Percentiles rank a stretch among this genome's conserved stretches.
phyloP scores from a whole-genome alignment of 2,888 invertebrate genomes.

The Perizoma affinitatum region DNA sequence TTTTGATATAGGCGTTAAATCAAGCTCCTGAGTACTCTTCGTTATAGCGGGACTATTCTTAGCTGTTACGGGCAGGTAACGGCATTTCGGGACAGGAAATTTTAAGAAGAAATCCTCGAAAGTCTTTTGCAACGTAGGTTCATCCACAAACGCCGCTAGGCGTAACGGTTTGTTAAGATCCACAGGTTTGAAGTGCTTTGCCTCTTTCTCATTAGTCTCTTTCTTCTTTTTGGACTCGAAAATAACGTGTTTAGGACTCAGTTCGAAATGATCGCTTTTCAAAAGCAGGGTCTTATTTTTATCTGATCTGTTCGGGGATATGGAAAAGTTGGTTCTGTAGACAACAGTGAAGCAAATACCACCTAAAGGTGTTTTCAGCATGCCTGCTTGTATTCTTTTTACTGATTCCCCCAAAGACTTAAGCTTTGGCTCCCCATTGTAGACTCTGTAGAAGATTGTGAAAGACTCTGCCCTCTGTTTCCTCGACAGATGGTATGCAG shows the following conservation, averaged over 20 bases:
- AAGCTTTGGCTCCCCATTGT: slow-evolving; percentile 90
- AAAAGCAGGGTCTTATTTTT: slow-evolving; percentile 89
- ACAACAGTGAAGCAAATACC: slow-evolving; percentile 92
- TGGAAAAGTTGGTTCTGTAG: slow-evolving; percentile 96
- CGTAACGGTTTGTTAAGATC: slow-evolving; percentile 89
- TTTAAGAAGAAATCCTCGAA: slow-evolving; percentile 68
- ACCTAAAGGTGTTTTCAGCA: slow-evolving; percentile 94
- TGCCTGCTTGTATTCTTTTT: slow-evolving; percentile 92
- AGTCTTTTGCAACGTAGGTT: slow-evolving; percentile 59
- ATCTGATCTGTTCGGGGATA: slow-evolving; percentile 91
- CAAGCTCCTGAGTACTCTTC: slow-evolving; percentile 71
- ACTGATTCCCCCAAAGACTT: slow-evolving; percentile 91
- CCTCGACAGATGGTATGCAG: slow-evolving; percentile 95
- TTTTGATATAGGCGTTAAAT: slow-evolving; percentile 56
- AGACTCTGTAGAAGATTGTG: slow-evolving; percentile 95
- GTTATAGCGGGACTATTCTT: slow-evolving; percentile 47
- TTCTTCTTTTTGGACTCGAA: slow-evolving; percentile 85
- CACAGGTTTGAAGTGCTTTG: slow-evolving; percentile 63
- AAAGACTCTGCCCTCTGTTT: slow-evolving; percentile 95
- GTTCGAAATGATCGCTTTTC: slow-evolving; percentile 97
- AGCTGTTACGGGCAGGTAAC: slow-evolving; percentile 57
- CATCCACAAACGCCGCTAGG: slow-evolving; percentile 90
- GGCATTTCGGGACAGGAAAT: slow-evolving; percentile 66
- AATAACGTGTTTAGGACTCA: slow-evolving; percentile 87
- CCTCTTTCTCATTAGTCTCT: slow-evolving; percentile 65